A percentile compares a stretch with the other conserved stretches of the same genome.
Evolutionary conservation across 2,888 invertebrate species (phyloP).

Genomic region (Parnassius mnemosyne): DNA sequence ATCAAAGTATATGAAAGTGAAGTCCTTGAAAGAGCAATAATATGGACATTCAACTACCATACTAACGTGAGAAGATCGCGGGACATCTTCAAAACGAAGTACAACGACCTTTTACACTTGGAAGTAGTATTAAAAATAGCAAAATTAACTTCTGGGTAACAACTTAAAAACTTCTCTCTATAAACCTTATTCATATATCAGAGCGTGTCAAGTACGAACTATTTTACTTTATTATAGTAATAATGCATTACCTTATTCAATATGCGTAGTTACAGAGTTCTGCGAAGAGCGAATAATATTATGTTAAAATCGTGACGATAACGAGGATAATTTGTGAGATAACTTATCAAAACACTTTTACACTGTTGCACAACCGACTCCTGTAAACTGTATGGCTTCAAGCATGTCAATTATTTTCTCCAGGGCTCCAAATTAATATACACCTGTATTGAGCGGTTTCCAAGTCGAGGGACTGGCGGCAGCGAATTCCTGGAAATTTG

Average conservation of each 20-base stretch:
- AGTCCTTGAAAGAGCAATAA: neutral
- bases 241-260: constrained; percentile 15
- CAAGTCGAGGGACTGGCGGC: constrained; percentile 42
- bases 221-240: neutral
- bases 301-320: constrained; percentile 3
- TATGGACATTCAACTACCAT: neutral
- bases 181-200: neutral
- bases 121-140: constrained; percentile 14
- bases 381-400: neutral
- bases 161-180: neutral
- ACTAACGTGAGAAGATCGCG: neutral
- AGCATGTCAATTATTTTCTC: constrained; percentile 25
- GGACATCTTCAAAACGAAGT: neutral
- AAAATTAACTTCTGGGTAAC: neutral
- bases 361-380: neutral
- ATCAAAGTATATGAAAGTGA: neutral
- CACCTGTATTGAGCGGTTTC: constrained; percentile 61
- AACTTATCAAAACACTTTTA: neutral
- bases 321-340: constrained; percentile 3
- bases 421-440: constrained; percentile 6
- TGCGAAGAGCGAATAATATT: constrained; percentile 7
- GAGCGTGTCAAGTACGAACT: neutral
- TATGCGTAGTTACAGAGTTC: constrained; percentile 20
- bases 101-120: constrained; percentile 8
- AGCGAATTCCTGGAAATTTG: constrained; percentile 68